A percentile compares a stretch with the other conserved stretches of the same genome.
Evolutionary conservation across 2,797 vertebrate genomes (phyloP).

Genomic region (Paguma larvata): DNA sequence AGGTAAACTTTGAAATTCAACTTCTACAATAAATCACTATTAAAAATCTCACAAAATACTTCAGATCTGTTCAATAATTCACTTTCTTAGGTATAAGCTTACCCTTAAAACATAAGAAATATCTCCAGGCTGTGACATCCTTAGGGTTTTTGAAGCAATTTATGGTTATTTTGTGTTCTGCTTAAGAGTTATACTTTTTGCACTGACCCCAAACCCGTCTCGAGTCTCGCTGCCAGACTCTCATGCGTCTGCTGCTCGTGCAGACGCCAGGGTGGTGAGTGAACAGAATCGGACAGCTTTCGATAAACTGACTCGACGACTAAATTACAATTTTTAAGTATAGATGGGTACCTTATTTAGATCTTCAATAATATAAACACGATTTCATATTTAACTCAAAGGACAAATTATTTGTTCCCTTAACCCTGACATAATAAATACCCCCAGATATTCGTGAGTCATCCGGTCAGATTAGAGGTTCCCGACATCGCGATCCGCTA

Average conservation of each 20-base stretch:
- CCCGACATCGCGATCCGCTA: not conserved
- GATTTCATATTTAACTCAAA: slow-evolving; percentile 52
- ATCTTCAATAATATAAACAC: not conserved
- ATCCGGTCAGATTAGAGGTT: not conserved
- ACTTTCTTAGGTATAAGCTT: slow-evolving; percentile 49
- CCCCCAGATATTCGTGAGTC: not conserved
- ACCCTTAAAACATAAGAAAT: slow-evolving; percentile 75
- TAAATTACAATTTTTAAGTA: not conserved
- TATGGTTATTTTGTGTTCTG: slow-evolving; percentile 75
- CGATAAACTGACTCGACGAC: slow-evolving; percentile 49
- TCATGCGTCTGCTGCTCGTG: not conserved
- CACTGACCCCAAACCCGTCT: slow-evolving; percentile 35
- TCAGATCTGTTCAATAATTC: slow-evolving; percentile 60
- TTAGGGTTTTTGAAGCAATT: slow-evolving; percentile 53
- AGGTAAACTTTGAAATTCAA: slow-evolving; percentile 77
- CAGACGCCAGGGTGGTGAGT: not conserved
- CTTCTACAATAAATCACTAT: slow-evolving; percentile 79
- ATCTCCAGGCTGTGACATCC: slow-evolving; percentile 77
- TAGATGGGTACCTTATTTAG: not conserved
- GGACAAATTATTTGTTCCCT: not conserved
- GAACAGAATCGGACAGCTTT: not conserved
- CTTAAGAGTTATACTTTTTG: slow-evolving; percentile 70
- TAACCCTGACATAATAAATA: not conserved
- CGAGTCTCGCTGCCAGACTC: slow-evolving; percentile 42
- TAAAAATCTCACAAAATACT: slow-evolving; percentile 80